phyloP scores from a whole-genome alignment of 2,888 invertebrate species.

The Ceraclea dissimilis region DNA sequence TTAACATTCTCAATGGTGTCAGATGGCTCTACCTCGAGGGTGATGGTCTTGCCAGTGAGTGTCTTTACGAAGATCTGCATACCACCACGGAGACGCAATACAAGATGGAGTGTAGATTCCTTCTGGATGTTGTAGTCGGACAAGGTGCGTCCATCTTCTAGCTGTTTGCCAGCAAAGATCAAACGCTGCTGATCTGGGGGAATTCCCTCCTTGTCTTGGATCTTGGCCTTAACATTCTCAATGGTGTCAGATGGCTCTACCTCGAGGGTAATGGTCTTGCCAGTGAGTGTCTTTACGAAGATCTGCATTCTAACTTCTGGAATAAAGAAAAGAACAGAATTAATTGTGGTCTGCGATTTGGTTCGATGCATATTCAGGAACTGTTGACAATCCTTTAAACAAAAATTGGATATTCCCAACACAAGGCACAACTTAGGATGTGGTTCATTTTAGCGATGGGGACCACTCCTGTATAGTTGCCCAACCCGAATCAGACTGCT shows the following conservation, averaged over 20 bases:
- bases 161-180: slow-evolving; percentile 92
- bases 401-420: too few relatives aligned
- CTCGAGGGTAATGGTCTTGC: slow-evolving; percentile 51
- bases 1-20: slow-evolving; percentile 58
- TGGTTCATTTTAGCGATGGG: too few relatives aligned
- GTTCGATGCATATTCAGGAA: too few relatives aligned
- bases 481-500: too few relatives aligned
- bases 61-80: slow-evolving; percentile 52
- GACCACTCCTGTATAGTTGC: too few relatives aligned
- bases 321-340: slow-evolving; percentile 44
- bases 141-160: slow-evolving; percentile 78
- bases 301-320: slow-evolving; percentile 64
- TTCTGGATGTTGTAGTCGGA: slow-evolving; percentile 64
- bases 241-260: slow-evolving; percentile 56
- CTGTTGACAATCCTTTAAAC: too few relatives aligned
- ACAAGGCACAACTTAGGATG: too few relatives aligned
- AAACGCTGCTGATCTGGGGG: slow-evolving; percentile 81
- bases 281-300: slow-evolving; percentile 50
- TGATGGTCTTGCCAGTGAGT: slow-evolving; percentile 46
- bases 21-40: slow-evolving; percentile 39
- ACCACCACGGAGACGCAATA: slow-evolving; percentile 52
- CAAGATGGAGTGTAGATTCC: slow-evolving; percentile 47
- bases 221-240: slow-evolving; percentile 57
- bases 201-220: slow-evolving; percentile 50
- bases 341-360: slow-evolving; percentile 50